These are phyloP conservation scores for Ceratoteleas bidentatus DNA, from an alignment of 1,140 invertebrate species.

Conservation along the genomic window DNA sequence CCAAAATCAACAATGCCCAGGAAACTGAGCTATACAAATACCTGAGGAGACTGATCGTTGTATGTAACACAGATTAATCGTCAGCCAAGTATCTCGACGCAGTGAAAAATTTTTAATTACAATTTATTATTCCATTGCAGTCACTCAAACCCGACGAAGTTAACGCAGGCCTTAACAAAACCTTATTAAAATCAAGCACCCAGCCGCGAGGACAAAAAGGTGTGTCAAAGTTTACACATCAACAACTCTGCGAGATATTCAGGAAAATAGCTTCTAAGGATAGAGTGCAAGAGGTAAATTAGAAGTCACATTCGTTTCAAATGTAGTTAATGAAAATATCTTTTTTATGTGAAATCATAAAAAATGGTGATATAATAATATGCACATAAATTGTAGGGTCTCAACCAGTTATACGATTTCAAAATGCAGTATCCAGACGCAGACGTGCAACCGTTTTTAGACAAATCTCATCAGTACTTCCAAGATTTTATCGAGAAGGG, in stretches of 20 bases:
- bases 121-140: no score
- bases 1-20: slow-evolving; percentile 88
- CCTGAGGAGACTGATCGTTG: slow-evolving; percentile 89
- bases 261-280: slow-evolving; percentile 95
- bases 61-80: no score
- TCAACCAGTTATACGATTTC: slow-evolving; percentile 94
- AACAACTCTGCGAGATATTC: slow-evolving; percentile 93
- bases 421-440: slow-evolving; percentile 94
- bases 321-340: no score
- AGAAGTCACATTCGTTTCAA: slow-evolving; percentile 2
- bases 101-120: no score
- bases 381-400: slow-evolving; percentile 83
- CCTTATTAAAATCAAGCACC: slow-evolving; percentile 76
- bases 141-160: slow-evolving; percentile 81
- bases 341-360: no score
- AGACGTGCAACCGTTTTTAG: slow-evolving; percentile 91
- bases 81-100: no score
- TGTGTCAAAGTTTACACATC: slow-evolving; percentile 88
- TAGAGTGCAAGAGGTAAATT: slow-evolving; percentile 88
- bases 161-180: slow-evolving; percentile 76
- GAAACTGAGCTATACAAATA: slow-evolving; percentile 92
- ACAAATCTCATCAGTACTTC: slow-evolving; percentile 94
- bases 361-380: no score
- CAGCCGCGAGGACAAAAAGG: slow-evolving; percentile 78
- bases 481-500: slow-evolving; percentile 95